These are phyloP conservation scores for Agrypnus murinus DNA, from an alignment of 2,888 invertebrate species.

Conservation along the genomic window DNA sequence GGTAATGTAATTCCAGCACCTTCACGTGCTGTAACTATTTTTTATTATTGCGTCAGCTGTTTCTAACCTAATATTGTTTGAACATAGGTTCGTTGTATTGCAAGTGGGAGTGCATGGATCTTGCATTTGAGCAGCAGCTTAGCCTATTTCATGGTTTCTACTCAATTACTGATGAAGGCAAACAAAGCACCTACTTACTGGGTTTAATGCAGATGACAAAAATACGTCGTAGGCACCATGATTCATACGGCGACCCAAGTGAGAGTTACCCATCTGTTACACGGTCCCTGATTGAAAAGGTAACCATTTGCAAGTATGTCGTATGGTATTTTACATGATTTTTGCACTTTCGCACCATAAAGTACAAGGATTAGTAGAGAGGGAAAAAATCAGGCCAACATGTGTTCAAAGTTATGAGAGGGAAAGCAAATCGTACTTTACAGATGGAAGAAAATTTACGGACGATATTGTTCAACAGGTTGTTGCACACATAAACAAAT, in stretches of 20 bases:
- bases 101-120: not conserved
- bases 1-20: not conserved
- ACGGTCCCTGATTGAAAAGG: not conserved
- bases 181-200: no score
- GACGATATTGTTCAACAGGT: no score
- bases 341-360: no score
- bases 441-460: not conserved
- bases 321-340: no score
- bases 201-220: not conserved
- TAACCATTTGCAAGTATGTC: not conserved
- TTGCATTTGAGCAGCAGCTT: not conserved
- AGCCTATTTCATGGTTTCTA: not conserved
- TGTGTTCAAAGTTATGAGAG: no score
- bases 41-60: no score
- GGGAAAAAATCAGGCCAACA: no score
- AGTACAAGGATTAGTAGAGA: no score
- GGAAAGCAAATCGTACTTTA: not conserved
- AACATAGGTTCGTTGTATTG: not conserved
- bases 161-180: no score
- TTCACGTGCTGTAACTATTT: not conserved
- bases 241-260: not conserved
- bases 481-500: not conserved
- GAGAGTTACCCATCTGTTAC: no score
- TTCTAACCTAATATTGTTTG: conserved; percentile 3
- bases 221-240: not conserved